Base-by-base conservation (phyloP, 2,888 invertebrate genomes). In the Lithodes maja region DNA sequence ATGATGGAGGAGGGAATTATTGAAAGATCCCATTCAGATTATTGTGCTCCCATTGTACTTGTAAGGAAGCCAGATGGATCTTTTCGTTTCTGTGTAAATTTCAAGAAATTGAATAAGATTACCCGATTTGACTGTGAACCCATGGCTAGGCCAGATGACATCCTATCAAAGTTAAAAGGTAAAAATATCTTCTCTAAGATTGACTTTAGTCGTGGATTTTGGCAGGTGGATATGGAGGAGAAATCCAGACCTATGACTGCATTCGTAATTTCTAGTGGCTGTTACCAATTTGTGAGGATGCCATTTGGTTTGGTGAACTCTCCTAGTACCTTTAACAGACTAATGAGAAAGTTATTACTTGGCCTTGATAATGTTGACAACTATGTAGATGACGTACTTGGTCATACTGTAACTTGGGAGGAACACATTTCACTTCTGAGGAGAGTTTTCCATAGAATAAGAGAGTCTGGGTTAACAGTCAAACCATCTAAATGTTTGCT, bases 1-100 rank as follows among this genome's bases (percentile, higher is more conserved):
- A 33, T 33, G 33, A 33, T 33, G n/a, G 87, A 92, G 5, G 85
- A 92, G 15, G 92, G 92, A 15, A 90, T 93, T 7, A 92, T 93
- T n/a, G 82, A 91, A 83, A 92, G 92, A 3, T 93, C 93, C 1
- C 90, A 85, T 1, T 93, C 92, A 17, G 93, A 93, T 0, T 94
- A 93, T 93, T 92, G 93, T 3, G 92, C 93, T 1, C 93, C 93
- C 0, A 92, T 93, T 3, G 93, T 93, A 2, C 80, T 94, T 0
- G 93, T 93, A 1, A 92, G 92, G 33, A 94, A 94, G 92, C 93
- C 93, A 85, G 92, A 93, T 86, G 50, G 17, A 49, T 15, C 49
- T 17, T 61, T 50, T 49, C 12, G 83, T 0, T 61, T 87, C 3
- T 87, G 87, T 61, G 68, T 82, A 17, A 52, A 87, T 15, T 77